Base-by-base conservation (phyloP, 2,888 invertebrate species). In the Alcis repandata region DNA sequence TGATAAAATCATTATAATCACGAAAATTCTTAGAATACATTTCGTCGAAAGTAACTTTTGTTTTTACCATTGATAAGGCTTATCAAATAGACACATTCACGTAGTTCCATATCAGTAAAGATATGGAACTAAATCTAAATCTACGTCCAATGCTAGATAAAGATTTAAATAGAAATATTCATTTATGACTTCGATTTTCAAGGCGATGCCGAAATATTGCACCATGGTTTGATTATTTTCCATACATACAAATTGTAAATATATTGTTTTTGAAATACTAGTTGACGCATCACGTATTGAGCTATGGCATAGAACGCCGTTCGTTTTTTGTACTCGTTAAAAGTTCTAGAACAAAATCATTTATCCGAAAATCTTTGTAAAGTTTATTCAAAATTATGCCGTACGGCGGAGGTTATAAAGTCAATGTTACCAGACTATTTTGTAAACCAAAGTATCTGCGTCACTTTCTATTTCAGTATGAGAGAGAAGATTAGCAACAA, bases 221-320 rank as follows among this genome's bases (percentile, higher is more conserved):
- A 59, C 59, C 59, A 64, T 33, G 19, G 38, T 52, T 59, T 54
- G 20, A 38, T 46, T 40, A 27, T 33, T 13, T 20, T 38, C 48
- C 45, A 17, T n/a, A n/a, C n/a, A 49, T 40, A 48, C 17, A 45
- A 27, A 17, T 56, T 59, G 58, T 65, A 65, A 56, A 59, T 65
- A 65, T 59, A 54, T 60, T 15, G 19, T 22, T 59, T 63, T 58
- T 46, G 27, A 40, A 22, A 45, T 33, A 17, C 51, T 59, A 64
- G 32, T 64, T 54, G 63, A 59, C 46, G 63, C 63, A 64, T 64
- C 49, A 49, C 43, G 53, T 13, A 2, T 64, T 64, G 63, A 64
- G 63, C 63, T 13, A 32, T 41, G 59, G 54, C 63, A 57, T 13
- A 10, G 40, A 17, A 46, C 22, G 58, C 53, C 59, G n/a, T 51